phyloP scores from a whole-genome alignment of 2,797 vertebrate genomes.

The Sebastes vulpes region DNA sequence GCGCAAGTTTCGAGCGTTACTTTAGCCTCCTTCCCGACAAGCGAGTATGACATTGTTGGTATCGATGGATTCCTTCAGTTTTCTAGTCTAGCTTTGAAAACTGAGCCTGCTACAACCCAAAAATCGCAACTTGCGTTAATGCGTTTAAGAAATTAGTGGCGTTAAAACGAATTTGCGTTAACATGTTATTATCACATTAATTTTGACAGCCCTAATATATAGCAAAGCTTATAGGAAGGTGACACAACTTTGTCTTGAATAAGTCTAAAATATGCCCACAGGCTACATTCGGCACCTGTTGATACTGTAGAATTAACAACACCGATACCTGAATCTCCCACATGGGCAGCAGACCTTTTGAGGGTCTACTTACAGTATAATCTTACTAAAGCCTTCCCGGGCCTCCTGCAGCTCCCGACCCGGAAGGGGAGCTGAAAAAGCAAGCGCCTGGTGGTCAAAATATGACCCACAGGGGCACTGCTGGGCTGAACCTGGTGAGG shows the following conservation, averaged over 20 bases:
- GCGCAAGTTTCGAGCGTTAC: too few relatives aligned
- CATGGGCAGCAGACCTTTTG: not conserved
- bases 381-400: constrained; percentile 7
- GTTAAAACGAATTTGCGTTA: not conserved
- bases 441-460: constrained; percentile 6
- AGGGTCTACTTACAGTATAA: not conserved
- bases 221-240: not conserved
- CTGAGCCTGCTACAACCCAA: not conserved
- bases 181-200: too few relatives aligned
- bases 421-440: not conserved
- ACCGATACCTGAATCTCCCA: not conserved
- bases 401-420: not conserved
- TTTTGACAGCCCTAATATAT: not conserved
- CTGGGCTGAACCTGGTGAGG: not conserved
- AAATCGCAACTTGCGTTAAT: not conserved
- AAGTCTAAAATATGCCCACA: not conserved
- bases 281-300: not conserved
- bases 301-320: not conserved
- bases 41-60: too few relatives aligned
- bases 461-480: not conserved
- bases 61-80: too few relatives aligned
- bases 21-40: too few relatives aligned
- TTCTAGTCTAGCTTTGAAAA: not conserved
- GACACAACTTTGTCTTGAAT: not conserved
- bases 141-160: too few relatives aligned